Conservation (phyloP, 2,888 invertebrate species). For the Lepidochrysops patricia region DNA sequence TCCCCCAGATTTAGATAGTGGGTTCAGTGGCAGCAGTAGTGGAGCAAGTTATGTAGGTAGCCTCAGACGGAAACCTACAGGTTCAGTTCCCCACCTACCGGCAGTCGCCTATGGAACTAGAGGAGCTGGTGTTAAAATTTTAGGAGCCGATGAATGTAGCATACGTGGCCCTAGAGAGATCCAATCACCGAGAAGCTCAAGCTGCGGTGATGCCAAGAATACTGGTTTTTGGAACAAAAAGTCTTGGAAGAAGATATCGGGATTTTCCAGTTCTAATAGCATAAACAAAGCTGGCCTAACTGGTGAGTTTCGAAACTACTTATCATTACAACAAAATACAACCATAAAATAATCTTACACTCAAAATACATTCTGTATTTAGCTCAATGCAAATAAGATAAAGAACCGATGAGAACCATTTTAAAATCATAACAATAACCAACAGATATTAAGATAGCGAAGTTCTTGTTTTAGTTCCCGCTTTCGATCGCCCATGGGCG, state of each 20-base stretch:
- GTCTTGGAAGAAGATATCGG: slow-evolving; percentile 85
- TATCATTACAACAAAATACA: not conserved
- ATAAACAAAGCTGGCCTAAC: slow-evolving; percentile 78
- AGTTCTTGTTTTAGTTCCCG: slow-evolving; percentile 20
- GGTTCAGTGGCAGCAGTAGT: slow-evolving; percentile 88
- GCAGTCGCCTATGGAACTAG: slow-evolving; percentile 70
- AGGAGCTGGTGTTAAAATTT: slow-evolving; percentile 62
- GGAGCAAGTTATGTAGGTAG: slow-evolving; percentile 87
- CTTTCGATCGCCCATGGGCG: slow-evolving; percentile 67
- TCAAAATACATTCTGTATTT: slow-evolving; percentile 46
- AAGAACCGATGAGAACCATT: slow-evolving; percentile 9
- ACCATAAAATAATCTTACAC: not conserved
- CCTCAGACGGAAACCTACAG: slow-evolving; percentile 73
- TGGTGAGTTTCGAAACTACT: slow-evolving; percentile 67
- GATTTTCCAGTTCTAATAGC: slow-evolving; percentile 81
- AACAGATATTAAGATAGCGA: slow-evolving; percentile 1
- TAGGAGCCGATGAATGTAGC: slow-evolving; percentile 59
- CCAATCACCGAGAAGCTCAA: slow-evolving; percentile 62
- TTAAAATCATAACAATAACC: slow-evolving; percentile 2
- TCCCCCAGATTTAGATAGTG: slow-evolving; percentile 84
- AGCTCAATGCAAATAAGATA: slow-evolving; percentile 34
- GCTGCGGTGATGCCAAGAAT: slow-evolving; percentile 64
- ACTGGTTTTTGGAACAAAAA: slow-evolving; percentile 83
- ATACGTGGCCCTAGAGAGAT: slow-evolving; percentile 55
- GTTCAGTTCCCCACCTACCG: slow-evolving; percentile 67